Base-by-base conservation (phyloP, 2,797 vertebrate species). In the Myotis myotis region DNA sequence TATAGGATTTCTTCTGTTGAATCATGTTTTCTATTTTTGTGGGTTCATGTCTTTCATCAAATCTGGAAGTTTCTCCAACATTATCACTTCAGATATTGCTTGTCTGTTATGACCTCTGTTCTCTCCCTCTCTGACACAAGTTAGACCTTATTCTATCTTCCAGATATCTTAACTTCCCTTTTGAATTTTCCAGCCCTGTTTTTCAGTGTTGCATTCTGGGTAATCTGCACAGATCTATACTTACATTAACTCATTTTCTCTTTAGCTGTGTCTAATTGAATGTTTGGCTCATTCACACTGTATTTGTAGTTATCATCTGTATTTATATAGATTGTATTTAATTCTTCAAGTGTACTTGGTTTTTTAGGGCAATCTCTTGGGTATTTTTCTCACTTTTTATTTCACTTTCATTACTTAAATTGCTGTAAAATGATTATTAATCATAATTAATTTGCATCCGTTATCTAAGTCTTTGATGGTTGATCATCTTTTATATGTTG, bases 51-150 rank as follows among this genome's bases (percentile, higher is more conserved):
- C 75, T 72, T 66, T 74, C 75, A 44, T 55, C 2, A 25, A n/a
- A 81, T 68, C 38, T 94, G 76, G 47, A 74, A 74, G 20, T 87
- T 87, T 87, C 57, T 94, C 25, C 47, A 94, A 66, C 23, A 68
- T 49, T 91, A 55, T 86, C n/a, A n/a, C 47, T 38, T 75, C 57
- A 87, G n/a, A 86, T 57, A 81, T 57, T 81, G 20, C 10, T 44
- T 55, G 9, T 38, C 47, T 80, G 72, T 30, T 80, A 25, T 66
- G 30, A 85, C 13, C 28, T 84, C 16, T 49, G 2, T 57, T 92
- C 53, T 90, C 9, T 80, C 5, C 74, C 12, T 38, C 8, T 85
- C 17, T 79, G 79, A 78, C 41, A 17, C 16, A 71, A 41, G 28
- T 41, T 89, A 53, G 62, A 62, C 12, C 28, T 71, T 62, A 84